Conservation (phyloP, 2,888 invertebrate species). For the Ryuthela nishihirai region DNA sequence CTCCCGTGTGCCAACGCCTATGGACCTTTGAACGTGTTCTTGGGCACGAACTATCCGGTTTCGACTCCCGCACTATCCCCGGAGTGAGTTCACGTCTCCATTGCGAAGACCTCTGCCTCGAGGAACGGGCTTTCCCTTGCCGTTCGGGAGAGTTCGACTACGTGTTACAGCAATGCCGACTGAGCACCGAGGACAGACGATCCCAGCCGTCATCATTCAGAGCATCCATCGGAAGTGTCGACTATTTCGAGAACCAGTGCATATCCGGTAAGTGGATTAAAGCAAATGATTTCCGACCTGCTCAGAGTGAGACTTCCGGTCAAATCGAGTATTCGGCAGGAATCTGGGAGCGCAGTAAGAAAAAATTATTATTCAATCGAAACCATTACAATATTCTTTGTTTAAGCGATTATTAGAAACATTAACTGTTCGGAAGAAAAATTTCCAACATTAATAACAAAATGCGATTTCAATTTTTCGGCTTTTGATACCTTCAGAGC, state of each 20-base stretch:
- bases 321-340: too few relatives aligned
- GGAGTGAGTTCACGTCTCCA: conserved; percentile 61
- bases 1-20: conserved; percentile 55
- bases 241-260: conserved; percentile 81
- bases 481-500: too few relatives aligned
- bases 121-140: conserved; percentile 57
- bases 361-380: too few relatives aligned
- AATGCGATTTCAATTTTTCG: too few relatives aligned
- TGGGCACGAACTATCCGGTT: conserved; percentile 68
- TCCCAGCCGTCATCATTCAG: conserved; percentile 59
- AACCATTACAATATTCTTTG: too few relatives aligned
- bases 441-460: too few relatives aligned
- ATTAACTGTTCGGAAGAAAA: too few relatives aligned
- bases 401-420: too few relatives aligned
- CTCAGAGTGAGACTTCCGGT: too few relatives aligned
- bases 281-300: too few relatives aligned
- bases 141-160: conserved; percentile 57
- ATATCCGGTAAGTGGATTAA: conserved; percentile 41
- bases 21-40: conserved; percentile 75
- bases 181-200: conserved; percentile 69
- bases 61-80: conserved; percentile 60
- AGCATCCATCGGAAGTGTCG: conserved; percentile 59
- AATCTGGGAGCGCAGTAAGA: too few relatives aligned
- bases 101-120: conserved; percentile 64
- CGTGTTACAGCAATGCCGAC: conserved; percentile 57